Evolutionary conservation across 2,113 vertebrate species (phyloP), one percentile per base, ranked within the genome.

Genomic region (Mesocricetus auratus): DNA sequence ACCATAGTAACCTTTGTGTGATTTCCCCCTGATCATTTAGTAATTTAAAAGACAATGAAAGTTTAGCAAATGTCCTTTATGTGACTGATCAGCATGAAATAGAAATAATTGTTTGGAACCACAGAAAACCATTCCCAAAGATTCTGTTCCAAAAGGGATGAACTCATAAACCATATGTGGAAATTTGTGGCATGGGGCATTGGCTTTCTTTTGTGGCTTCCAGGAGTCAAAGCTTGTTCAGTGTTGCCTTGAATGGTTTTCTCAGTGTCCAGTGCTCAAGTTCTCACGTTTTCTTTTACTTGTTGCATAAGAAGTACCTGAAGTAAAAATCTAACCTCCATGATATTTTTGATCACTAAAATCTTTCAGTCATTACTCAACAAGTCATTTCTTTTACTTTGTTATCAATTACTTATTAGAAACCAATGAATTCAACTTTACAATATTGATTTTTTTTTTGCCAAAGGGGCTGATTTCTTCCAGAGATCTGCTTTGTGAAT

Each of bases 391-490:
- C 39, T 66, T 74, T 3, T 78, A 11, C 19, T 96, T 29, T 22
- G 42, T 75, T 83, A n/a, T 21, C 60, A 86, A 79, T 66, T 64
- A 71, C 24, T 91, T 94, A 95, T 66, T 82, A 17, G n/a, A 82
- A 64, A 29, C 13, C 68, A n/a, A 58, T 73, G 50, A 81, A 77
- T 93, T 89, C 74, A 93, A 22, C 79, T 60, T 15, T 64, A 92
- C 12, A 45, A 21, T 79, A 69, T 7, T 56, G 24, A 73, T 29
- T 74, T 68, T 75, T 29, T 74, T 68, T 75, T 71, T 36, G n/a
- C 47, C 56, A 71, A 93, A 90, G n/a, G 11, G 17, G 81, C 39
- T 97, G 66, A 98, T 97, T 87, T 81, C 88, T 97, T 97, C 92
- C 66, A 79, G 66, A 96, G 81, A 93, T 73, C 86, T 90, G 50